Percentiles rank a stretch among this genome's conserved stretches.
Evolutionary conservation across 2,888 invertebrate species (phyloP).

Genomic region (Ctenicera cuprea): DNA sequence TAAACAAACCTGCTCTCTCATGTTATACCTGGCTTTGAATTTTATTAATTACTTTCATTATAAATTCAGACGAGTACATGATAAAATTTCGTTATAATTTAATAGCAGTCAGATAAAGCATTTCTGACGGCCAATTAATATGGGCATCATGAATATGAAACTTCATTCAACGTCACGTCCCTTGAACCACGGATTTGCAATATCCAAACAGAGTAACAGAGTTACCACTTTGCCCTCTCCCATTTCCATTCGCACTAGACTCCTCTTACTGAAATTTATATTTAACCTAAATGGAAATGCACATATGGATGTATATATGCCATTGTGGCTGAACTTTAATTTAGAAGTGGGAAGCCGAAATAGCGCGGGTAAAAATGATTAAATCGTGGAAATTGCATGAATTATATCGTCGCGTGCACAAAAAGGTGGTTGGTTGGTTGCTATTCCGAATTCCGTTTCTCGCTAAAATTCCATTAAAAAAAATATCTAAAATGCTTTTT

Average conservation of each 20-base stretch:
- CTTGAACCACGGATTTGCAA: slow-evolving; percentile 32
- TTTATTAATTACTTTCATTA: background rate
- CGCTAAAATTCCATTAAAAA: slow-evolving; percentile 3
- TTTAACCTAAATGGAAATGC: slow-evolving; percentile 24
- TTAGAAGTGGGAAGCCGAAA: slow-evolving; percentile 14
- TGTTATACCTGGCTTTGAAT: background rate
- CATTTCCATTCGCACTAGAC: background rate
- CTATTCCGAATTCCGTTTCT: background rate
- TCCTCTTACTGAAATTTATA: slow-evolving; percentile 1
- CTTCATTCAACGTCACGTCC: slow-evolving; percentile 37
- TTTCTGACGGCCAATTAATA: slow-evolving; percentile 30
- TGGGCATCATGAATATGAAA: slow-evolving; percentile 32
- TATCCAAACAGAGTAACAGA: slow-evolving; percentile 3
- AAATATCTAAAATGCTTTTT: slow-evolving; percentile 2
- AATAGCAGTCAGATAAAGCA: slow-evolving; percentile 8
- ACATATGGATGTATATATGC: slow-evolving; percentile 10
- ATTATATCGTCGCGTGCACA: slow-evolving; percentile 1
- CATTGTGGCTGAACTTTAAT: slow-evolving; percentile 10
- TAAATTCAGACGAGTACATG: background rate
- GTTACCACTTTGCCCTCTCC: slow-evolving; percentile 18
- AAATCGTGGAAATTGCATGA: slow-evolving; percentile 12
- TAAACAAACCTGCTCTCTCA: too few relatives aligned
- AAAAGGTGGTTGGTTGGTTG: background rate
- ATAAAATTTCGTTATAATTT: slow-evolving; percentile 10
- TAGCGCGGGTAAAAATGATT: slow-evolving; percentile 3